Conservation (phyloP, 2,888 invertebrate species). For the Amorpha juglandis region DNA sequence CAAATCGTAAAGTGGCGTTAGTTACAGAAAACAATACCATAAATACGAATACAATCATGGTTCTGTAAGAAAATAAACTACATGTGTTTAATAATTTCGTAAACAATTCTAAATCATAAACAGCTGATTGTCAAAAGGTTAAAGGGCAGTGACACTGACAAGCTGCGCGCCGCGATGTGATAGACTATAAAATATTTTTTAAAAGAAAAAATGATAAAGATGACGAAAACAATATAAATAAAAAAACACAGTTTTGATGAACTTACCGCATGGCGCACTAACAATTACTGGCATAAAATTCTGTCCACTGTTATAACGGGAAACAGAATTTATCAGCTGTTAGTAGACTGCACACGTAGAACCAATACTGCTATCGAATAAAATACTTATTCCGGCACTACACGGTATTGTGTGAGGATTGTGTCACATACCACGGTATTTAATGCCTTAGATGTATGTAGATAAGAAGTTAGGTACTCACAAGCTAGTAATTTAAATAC, state of each 20-base stretch:
- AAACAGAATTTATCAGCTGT: background rate
- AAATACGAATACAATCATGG: slow-evolving; percentile 38
- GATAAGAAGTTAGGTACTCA: no score
- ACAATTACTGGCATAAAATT: background rate
- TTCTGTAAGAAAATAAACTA: slow-evolving; percentile 39
- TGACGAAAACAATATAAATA: no score
- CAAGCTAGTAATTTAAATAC: no score
- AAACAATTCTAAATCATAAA: slow-evolving; percentile 29
- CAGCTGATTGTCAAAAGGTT: slow-evolving; percentile 29
- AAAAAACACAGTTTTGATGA: background rate
- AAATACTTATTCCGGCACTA: background rate
- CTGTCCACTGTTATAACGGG: background rate
- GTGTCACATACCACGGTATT: background rate
- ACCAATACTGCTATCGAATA: background rate
- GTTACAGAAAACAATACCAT: slow-evolving; percentile 31
- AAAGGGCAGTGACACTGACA: slow-evolving; percentile 27
- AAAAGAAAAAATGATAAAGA: no score
- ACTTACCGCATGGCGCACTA: background rate
- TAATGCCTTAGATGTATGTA: background rate
- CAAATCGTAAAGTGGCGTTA: slow-evolving; percentile 30
- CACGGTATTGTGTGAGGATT: background rate
- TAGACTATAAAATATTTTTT: slow-evolving; percentile 9
- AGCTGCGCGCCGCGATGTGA: background rate
- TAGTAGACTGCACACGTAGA: background rate
- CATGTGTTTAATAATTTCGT: slow-evolving; percentile 5